Conservation (phyloP, 2,797 vertebrate genomes). For the Luscinia megarhynchos region DNA sequence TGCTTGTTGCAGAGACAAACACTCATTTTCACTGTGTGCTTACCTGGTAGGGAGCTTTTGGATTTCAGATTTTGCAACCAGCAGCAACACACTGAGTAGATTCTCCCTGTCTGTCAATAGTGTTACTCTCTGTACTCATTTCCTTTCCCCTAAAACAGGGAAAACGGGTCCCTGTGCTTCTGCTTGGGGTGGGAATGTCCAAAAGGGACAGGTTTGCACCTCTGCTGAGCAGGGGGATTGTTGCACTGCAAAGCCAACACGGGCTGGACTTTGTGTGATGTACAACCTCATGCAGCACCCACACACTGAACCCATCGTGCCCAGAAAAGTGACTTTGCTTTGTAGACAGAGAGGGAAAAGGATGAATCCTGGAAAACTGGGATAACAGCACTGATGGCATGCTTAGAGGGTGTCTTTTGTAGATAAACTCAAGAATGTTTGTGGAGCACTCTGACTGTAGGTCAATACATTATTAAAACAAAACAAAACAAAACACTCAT, state of each 20-base stretch:
- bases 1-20: neutral
- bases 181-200: neutral
- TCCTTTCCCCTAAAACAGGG: neutral
- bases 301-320: neutral
- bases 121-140: neutral
- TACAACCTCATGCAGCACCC: neutral
- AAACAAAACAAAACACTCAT: neutral
- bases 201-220: neutral
- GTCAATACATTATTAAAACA: neutral
- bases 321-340: neutral
- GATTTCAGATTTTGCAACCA: neutral
- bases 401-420: neutral
- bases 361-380: neutral
- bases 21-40: neutral
- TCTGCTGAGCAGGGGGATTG: neutral
- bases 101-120: neutral
- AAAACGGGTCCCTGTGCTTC: neutral
- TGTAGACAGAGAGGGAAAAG: neutral
- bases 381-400: neutral
- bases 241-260: neutral
- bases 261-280: neutral
- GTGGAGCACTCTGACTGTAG: rapidly evolving
- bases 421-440: neutral
- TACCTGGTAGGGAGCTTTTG: neutral
- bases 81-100: neutral